Evolutionary conservation across 2,113 vertebrate species (phyloP).

Genomic region (Indri indri): DNA sequence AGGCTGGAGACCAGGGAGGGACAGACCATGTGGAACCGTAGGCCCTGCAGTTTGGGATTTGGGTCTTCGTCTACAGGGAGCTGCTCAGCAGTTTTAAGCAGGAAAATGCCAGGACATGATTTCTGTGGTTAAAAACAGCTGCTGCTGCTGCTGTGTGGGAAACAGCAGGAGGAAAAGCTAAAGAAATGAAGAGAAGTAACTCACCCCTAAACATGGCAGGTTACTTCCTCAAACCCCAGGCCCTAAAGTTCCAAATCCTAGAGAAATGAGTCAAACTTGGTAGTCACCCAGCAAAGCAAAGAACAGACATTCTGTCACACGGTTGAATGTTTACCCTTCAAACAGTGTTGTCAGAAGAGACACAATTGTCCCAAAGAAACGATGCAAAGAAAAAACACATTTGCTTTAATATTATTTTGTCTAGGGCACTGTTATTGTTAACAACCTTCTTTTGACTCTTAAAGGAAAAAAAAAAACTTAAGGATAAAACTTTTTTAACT

Average conservation of each 20-base stretch:
- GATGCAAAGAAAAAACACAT: neutral
- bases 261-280: neutral
- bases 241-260: neutral
- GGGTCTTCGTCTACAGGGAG: neutral
- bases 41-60: accelerated
- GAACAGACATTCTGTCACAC: neutral
- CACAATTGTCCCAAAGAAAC: neutral
- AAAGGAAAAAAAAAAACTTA: neutral
- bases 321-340: neutral
- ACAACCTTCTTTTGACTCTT: neutral
- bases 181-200: neutral
- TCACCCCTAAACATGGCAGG: neutral
- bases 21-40: accelerated
- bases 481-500: slow-evolving; percentile 19
- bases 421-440: neutral
- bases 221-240: neutral
- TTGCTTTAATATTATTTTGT: neutral
- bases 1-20: neutral
- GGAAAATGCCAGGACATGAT: neutral
- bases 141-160: too few relatives aligned
- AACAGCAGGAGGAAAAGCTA: neutral
- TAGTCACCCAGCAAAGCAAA: neutral
- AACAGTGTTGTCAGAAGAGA: neutral
- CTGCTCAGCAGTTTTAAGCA: neutral
- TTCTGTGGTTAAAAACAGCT: neutral